Conservation (phyloP, 1,140 invertebrate genomes). For the Medauroidea extradentata region DNA sequence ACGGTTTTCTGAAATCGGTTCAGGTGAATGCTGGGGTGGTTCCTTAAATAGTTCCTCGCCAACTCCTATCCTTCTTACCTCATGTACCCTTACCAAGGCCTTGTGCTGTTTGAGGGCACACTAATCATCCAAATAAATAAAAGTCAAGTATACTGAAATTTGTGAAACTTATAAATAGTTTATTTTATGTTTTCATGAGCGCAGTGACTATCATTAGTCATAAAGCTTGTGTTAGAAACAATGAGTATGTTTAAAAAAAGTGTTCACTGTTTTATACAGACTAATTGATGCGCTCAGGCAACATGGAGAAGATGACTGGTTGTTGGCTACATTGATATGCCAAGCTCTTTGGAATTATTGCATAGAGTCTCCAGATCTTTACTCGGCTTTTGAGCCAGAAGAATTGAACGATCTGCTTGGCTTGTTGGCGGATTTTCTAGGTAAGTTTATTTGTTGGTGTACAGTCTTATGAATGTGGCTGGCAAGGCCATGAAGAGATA, state of each 20-base stretch:
- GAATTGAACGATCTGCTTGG: conserved; percentile 51
- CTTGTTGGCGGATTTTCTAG: conserved; percentile 53
- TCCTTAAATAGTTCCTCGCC: no score
- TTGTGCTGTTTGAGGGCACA: no score
- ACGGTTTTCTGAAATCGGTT: no score
- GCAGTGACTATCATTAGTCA: neutral
- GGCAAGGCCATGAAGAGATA: no score
- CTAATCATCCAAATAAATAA: neutral
- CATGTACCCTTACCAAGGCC: no score
- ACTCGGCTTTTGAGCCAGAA: conserved; percentile 46
- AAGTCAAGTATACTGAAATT: neutral
- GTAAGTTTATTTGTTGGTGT: no score
- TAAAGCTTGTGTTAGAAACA: neutral
- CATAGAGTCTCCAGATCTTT: conserved; percentile 50
- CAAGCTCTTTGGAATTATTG: conserved; percentile 69
- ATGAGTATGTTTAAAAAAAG: neutral
- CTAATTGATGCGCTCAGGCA: conserved; percentile 51
- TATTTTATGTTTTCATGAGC: neutral
- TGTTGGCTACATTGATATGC: conserved; percentile 55
- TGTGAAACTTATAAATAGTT: neutral
- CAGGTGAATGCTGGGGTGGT: no score
- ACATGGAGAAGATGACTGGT: conserved; percentile 55
- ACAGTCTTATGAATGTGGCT: no score
- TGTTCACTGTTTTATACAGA: conserved; percentile 34
- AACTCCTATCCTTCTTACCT: no score